phyloP scores from a whole-genome alignment of 2,888 invertebrate genomes.

The Globia sparganii region DNA sequence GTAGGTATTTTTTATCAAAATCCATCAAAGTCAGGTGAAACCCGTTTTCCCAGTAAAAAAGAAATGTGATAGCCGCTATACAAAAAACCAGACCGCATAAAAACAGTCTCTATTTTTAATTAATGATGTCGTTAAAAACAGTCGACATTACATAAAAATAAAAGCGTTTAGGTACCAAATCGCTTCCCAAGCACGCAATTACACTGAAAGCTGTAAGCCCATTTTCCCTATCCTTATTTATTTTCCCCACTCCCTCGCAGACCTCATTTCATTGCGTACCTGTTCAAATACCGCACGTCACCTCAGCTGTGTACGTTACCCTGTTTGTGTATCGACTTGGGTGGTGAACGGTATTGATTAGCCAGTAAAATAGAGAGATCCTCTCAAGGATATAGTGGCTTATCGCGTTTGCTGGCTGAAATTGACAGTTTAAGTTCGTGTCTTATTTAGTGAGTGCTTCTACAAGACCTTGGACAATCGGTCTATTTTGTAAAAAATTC shows the following conservation, averaged over 20 bases:
- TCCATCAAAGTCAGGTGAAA: no score
- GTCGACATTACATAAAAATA: neutral
- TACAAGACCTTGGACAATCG: neutral
- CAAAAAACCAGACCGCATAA: neutral
- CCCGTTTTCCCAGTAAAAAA: neutral
- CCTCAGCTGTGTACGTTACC: constrained; percentile 36
- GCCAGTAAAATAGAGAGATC: constrained; percentile 14
- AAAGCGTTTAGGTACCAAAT: constrained; percentile 6
- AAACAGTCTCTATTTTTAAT: neutral
- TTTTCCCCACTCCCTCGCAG: constrained; percentile 14
- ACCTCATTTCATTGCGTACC: constrained; percentile 39
- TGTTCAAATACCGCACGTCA: constrained; percentile 39
- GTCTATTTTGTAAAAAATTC: neutral
- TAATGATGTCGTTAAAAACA: neutral
- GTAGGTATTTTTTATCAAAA: neutral
- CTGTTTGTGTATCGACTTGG: constrained; percentile 44
- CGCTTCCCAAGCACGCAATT: constrained; percentile 33
- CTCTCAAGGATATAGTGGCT: neutral
- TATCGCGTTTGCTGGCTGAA: neutral
- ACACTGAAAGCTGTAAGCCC: constrained; percentile 27
- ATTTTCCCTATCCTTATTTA: constrained; percentile 41
- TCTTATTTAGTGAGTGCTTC: neutral
- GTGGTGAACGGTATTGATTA: constrained; percentile 43
- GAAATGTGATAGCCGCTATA: neutral
- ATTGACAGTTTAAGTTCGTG: neutral